These are phyloP conservation scores for Sminthurinus aureus DNA, from an alignment of 2,888 invertebrate genomes.

Conservation along the genomic window DNA sequence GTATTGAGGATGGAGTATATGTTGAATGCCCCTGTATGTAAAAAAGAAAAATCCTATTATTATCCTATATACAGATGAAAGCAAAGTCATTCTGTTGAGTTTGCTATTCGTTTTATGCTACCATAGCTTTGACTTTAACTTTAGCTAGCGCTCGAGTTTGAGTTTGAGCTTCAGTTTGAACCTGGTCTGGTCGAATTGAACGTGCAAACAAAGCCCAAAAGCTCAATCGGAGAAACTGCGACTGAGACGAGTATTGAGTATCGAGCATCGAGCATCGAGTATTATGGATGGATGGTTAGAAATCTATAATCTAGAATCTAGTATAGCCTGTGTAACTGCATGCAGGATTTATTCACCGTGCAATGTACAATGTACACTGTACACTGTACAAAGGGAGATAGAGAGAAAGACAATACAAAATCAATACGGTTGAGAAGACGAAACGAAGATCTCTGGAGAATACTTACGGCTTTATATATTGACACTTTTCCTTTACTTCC, in stretches of 20 bases:
- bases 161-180: too few species aligned
- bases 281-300: neutral
- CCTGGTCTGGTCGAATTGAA: neutral
- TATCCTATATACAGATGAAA: conserved; percentile 6
- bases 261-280: too few species aligned
- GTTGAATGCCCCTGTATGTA: too few species aligned
- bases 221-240: too few species aligned
- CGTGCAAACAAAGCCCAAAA: neutral
- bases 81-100: conserved; percentile 10
- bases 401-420: conserved; percentile 25
- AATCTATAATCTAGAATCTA: too few species aligned
- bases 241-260: neutral
- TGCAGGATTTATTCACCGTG: too few species aligned
- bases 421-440: conserved; percentile 21
- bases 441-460: conserved; percentile 29
- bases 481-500: conserved; percentile 17
- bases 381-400: neutral
- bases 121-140: neutral
- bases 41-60: conserved; percentile 19
- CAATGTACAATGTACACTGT: neutral
- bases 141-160: neutral
- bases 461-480: conserved; percentile 31
- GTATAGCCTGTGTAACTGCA: too few species aligned
- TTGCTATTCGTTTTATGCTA: neutral
- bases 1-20: too few species aligned